These are phyloP conservation scores for Dicentrarchus labrax DNA, from an alignment of 2,113 vertebrate species.

Conservation along the genomic window DNA sequence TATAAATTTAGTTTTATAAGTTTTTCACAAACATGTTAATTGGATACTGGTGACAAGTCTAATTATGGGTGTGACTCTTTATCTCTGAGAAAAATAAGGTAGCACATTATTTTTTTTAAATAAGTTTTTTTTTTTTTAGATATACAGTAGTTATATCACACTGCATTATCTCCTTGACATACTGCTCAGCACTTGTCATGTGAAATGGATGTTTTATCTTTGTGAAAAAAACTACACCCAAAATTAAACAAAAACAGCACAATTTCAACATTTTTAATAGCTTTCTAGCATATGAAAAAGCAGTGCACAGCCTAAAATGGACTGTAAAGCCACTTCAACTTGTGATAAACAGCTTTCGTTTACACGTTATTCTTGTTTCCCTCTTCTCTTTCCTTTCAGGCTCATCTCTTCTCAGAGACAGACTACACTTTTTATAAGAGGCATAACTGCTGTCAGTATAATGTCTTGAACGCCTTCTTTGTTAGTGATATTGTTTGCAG, in stretches of 20 bases:
- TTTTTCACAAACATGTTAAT: neutral
- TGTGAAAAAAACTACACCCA: neutral
- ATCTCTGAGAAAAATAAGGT: neutral
- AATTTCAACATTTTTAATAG: neutral
- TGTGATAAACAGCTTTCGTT: constrained; percentile 7
- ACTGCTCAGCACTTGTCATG: neutral
- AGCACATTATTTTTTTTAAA: too few species aligned
- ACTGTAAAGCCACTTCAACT: constrained; percentile 7
- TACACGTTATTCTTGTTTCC: constrained; percentile 2
- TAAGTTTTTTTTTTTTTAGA: neutral
- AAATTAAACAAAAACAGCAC: neutral
- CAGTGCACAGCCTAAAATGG: neutral
- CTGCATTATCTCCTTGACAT: neutral
- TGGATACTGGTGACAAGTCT: neutral
- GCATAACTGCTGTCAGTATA: constrained; percentile 18
- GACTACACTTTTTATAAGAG: constrained; percentile 5
- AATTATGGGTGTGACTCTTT: neutral
- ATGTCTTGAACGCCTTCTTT: constrained; percentile 9
- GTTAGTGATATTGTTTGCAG: constrained; percentile 12
- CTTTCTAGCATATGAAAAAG: neutral
- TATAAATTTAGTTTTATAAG: too few species aligned
- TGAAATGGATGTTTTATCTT: neutral
- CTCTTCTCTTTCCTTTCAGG: neutral
- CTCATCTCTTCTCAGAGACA: constrained; percentile 21
- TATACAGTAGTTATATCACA: neutral